Base-by-base conservation (phyloP, 2,113 vertebrate species). In the Epinephelus moara region DNA sequence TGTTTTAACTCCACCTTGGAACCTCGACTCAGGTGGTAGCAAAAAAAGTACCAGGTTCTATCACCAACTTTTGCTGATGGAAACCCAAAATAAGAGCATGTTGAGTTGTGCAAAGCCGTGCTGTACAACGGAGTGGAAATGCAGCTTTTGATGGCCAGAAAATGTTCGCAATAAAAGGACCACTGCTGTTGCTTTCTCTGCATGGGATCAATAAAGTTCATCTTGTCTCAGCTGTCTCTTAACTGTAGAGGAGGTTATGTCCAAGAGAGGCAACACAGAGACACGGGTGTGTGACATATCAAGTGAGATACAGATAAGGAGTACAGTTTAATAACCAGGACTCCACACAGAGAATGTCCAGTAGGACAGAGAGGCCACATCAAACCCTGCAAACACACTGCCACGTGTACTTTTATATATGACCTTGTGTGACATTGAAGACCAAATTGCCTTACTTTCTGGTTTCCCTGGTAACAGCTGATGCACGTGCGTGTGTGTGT, bases 401-500 rank as follows among this genome's bases (percentile, higher is more conserved):
- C 18, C 23, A 25, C 77, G 27, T 17, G 37, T 61, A 53, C 17
- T 64, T 81, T 64, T 69, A 55, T 52, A 69, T 47, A 25, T 71
- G 69, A 88, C 86, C 86, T 84, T 87, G 57, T 66, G 57, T 91
- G 64, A 88, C 69, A 74, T 8, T 70, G 45, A 78, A 59, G 12
- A 56, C 73, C 60, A 82, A 81, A 82, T 66, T 56, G 70, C 70
- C n/a, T 82, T 71, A 81, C 64, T 70, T 75, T 75, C 40, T 40
- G 6, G 80, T 87, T 90, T 85, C 76, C 75, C 17, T 59, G 27
- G 74, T 50, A 78, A 85, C 62, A 60, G 37, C 63, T 74, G 19
- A 62, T 75, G 50, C 64, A 15, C 45, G 30, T 40, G n/a, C 50
- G 60, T 40, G 71, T 53, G 10, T 53, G 33, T 45, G 19, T 49